These are phyloP conservation scores for Antennarius maculatus DNA, from an alignment of 2,797 vertebrate genomes.

Conservation along the genomic window DNA sequence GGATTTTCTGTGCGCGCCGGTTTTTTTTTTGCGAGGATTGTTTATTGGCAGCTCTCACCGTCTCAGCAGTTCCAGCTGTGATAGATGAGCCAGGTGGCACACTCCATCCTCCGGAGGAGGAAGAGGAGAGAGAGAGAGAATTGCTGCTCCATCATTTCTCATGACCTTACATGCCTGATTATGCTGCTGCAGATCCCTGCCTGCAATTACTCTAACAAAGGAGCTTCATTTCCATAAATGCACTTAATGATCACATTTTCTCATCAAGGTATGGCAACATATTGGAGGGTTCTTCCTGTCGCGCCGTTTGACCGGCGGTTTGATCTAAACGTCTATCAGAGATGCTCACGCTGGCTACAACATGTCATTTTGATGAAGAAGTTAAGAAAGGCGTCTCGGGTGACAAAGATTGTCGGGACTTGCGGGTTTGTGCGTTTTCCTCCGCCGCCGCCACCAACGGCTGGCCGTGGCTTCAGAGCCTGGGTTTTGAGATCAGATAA, in stretches of 20 bases:
- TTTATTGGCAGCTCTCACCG: conserved; percentile 80
- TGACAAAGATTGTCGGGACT: conserved; percentile 55
- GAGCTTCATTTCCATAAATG: conserved; percentile 67
- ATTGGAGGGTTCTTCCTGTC: background rate
- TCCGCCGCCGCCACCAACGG: conserved; percentile 45
- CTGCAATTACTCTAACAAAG: conserved; percentile 64
- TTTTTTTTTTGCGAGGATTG: conserved; percentile 70
- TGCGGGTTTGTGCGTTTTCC: conserved; percentile 27
- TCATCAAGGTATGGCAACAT: conserved; percentile 33
- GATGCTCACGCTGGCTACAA: conserved; percentile 35
- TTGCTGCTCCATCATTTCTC: conserved; percentile 77
- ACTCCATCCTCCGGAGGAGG: conserved; percentile 64
- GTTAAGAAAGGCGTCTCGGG: conserved; percentile 52
- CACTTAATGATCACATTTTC: conserved; percentile 67
- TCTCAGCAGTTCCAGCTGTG: conserved; percentile 80
- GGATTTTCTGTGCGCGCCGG: conserved; percentile 69
- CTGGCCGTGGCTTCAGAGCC: conserved; percentile 45
- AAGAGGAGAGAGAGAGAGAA: conserved; percentile 45
- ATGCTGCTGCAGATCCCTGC: conserved; percentile 69
- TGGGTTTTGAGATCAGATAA: conserved; percentile 63
- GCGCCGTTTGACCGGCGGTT: conserved; percentile 17
- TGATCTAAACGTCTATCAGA: conserved; percentile 35
- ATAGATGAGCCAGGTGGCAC: conserved; percentile 80
- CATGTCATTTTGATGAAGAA: conserved; percentile 74
- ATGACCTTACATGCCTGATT: conserved; percentile 80